These are phyloP conservation scores for Drosophila nr. fundita DNA, from an alignment of 2,888 invertebrate species.

Conservation along the genomic window DNA sequence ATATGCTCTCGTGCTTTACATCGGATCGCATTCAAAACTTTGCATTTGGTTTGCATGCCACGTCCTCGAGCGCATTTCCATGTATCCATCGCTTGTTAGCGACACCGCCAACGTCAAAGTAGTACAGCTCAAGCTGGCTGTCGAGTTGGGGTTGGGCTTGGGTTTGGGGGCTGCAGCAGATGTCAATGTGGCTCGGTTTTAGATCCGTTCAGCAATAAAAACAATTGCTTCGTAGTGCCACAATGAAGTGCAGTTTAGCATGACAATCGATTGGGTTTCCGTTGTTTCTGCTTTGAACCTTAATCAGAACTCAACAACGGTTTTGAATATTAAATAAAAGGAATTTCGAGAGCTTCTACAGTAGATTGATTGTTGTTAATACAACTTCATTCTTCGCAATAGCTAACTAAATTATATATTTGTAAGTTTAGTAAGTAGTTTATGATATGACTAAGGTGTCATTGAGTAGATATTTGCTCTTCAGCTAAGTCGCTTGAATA, in stretches of 20 bases:
- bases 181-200: constrained; percentile 55
- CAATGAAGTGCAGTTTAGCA: constrained; percentile 53
- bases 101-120: constrained; percentile 63
- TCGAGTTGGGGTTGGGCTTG: neutral
- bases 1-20: constrained; percentile 18
- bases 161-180: constrained; percentile 33
- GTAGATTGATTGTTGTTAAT: constrained; percentile 1
- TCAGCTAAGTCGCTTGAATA: neutral
- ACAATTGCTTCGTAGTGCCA: constrained; percentile 17
- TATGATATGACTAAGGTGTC: neutral
- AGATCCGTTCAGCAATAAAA: constrained; percentile 3
- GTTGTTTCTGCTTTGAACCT: constrained; percentile 31
- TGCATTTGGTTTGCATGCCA: constrained; percentile 79
- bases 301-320: constrained; percentile 40
- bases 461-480: neutral
- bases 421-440: neutral
- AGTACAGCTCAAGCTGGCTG: constrained; percentile 8
- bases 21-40: constrained; percentile 53
- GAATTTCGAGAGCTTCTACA: neutral
- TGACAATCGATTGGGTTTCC: constrained; percentile 66
- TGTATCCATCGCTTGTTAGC: constrained; percentile 74
- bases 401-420: neutral
- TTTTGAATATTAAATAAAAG: constrained; percentile 20
- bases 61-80: constrained; percentile 76
- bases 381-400: neutral